Evolutionary conservation across 2,888 invertebrate species (phyloP).

Genomic region (Hartigia nigra): DNA sequence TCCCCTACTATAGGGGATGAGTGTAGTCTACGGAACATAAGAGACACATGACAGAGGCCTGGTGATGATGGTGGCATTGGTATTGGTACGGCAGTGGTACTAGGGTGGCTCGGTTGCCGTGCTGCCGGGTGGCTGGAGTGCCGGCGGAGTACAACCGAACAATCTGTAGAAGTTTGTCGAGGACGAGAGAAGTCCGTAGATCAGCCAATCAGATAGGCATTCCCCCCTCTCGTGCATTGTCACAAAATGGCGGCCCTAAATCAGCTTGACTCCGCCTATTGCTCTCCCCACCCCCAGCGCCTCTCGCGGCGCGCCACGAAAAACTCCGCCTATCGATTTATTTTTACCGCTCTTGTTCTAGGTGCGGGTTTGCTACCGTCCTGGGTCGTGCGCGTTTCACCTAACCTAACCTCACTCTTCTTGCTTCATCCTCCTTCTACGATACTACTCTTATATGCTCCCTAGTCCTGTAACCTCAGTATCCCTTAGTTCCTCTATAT

Average conservation of each 20-base stretch:
- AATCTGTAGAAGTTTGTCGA: constrained; percentile 66
- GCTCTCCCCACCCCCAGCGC: constrained; percentile 46
- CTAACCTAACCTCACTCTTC: constrained; percentile 8
- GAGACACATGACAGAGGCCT: neutral
- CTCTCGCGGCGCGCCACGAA: constrained; percentile 58
- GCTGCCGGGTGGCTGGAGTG: constrained; percentile 56
- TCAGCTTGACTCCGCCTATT: constrained; percentile 65
- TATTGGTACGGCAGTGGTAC: constrained; percentile 25
- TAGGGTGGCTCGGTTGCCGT: constrained; percentile 47
- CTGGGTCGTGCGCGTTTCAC: constrained; percentile 7
- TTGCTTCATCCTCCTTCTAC: constrained; percentile 5
- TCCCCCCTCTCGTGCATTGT: constrained; percentile 63
- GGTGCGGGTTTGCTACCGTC: constrained; percentile 5
- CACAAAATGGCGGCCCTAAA: constrained; percentile 67
- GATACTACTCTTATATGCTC: neutral
- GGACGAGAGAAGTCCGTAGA: constrained; percentile 65
- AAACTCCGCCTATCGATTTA: constrained; percentile 67
- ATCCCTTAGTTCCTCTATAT: neutral
- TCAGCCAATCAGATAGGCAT: constrained; percentile 66
- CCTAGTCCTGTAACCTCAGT: neutral
- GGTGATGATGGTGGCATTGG: constrained; percentile 13
- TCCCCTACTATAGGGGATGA: neutral
- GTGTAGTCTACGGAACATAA: neutral
- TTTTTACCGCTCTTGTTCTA: constrained; percentile 60
- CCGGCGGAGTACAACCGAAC: constrained; percentile 62